A percentile compares a stretch with the other conserved stretches of the same genome.
Evolutionary conservation across 2,797 vertebrate species (phyloP).

Genomic region (Semaprochilodus insignis): DNA sequence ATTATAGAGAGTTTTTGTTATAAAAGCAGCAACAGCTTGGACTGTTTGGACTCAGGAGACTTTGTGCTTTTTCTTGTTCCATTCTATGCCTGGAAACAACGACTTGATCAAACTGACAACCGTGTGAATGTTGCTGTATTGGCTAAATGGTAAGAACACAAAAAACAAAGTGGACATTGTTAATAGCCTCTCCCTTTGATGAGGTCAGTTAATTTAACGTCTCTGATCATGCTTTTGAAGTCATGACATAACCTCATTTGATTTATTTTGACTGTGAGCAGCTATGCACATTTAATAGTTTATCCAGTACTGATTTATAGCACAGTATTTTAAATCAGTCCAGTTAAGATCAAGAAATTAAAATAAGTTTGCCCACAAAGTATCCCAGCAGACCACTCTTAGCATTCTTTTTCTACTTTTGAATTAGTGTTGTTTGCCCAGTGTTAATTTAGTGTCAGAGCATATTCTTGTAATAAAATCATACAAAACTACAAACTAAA

Average conservation of each 20-base stretch:
- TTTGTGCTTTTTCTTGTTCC: slow-evolving; percentile 50
- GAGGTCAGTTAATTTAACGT: background rate
- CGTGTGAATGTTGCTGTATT: background rate
- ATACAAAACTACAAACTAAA: no score
- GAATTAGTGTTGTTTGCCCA: no score
- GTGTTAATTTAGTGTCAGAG: no score
- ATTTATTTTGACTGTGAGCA: background rate
- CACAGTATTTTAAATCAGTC: no score
- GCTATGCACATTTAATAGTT: background rate
- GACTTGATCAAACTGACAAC: slow-evolving; percentile 36
- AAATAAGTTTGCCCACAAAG: no score
- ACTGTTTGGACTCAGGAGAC: background rate
- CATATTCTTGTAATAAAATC: no score
- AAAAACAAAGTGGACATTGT: background rate
- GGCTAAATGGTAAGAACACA: background rate
- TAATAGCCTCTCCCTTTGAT: no score
- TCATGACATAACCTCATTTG: slow-evolving; percentile 3
- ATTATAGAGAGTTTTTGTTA: background rate
- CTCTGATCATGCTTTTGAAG: no score
- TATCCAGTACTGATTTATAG: no score
- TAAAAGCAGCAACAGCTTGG: background rate
- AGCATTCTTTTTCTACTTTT: no score
- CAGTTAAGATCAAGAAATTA: no score
- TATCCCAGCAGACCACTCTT: no score
- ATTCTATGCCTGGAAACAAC: slow-evolving; percentile 58